Conservation (phyloP, 2,888 invertebrate species). For the Meghimatium bilineatum region DNA sequence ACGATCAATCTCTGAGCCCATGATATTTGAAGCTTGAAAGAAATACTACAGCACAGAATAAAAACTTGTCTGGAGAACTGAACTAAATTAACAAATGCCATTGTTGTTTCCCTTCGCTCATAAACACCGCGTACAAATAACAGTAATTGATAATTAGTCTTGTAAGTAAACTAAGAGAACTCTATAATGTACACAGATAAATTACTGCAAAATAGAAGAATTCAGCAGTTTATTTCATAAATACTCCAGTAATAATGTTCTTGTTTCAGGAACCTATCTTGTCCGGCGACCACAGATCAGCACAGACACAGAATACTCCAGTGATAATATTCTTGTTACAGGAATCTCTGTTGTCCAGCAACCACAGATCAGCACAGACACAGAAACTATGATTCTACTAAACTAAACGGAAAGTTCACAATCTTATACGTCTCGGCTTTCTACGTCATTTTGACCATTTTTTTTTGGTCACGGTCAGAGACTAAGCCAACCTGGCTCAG, state of each 20-base stretch:
- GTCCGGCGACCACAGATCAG: no score
- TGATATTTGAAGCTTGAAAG: not conserved
- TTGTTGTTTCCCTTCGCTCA: not conserved
- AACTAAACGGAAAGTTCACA: not conserved
- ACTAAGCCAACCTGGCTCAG: not conserved
- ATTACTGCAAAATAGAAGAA: not conserved
- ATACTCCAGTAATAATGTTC: not conserved
- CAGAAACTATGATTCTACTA: not conserved
- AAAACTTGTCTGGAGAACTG: not conserved
- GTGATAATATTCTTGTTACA: no score
- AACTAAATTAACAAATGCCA: not conserved
- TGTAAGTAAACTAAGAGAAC: not conserved
- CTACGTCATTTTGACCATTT: slow-evolving; percentile 2
- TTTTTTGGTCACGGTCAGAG: not conserved
- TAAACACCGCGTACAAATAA: not conserved
- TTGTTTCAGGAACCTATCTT: no score
- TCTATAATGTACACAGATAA: not conserved
- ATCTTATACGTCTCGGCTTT: not conserved
- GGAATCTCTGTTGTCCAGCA: not conserved
- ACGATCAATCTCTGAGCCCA: slow-evolving; percentile 30
- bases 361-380: not conserved
- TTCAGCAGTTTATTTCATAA: not conserved
- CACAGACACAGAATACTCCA: not conserved
- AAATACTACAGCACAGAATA: not conserved
- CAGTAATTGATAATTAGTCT: not conserved